Evolutionary conservation across 35 echinoderm and acorn worm genomes (phyloP), one percentile per base, ranked within the genome.

Genomic region (Apostichopus californicus): DNA sequence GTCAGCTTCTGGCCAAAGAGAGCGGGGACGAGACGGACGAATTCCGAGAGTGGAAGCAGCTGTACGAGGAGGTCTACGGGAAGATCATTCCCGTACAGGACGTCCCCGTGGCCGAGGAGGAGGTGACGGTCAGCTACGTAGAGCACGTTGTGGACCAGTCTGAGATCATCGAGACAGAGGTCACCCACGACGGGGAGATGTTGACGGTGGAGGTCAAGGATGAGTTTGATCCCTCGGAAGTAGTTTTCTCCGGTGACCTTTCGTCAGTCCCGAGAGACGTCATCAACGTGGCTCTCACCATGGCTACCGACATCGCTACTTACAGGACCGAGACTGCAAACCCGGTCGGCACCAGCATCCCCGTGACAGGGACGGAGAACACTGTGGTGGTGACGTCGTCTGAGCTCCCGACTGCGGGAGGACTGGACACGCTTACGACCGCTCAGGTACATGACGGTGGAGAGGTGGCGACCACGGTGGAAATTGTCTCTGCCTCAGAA

Each of bases 251-350:
- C 8, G 24, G 57, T n/a, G 86, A 89, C 28, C 61, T 89, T 23
- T 68, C 86, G 1, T 89, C 86, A 34, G 86, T 89, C 9, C 86
- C 86, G 34, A 72, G 86, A 72, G 86, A 89, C 63, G 86, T 89
- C 63, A 89, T 89, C 57, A 89, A 89, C 63, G 86, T 89, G 3
- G 86, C 86, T 17, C 86, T 89, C 25, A 89, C 86, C n/a, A 89
- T 89, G 86, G 86, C 86, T 34, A 89, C 86, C 18, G 86, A 89
- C 86, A 89, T 89, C 4, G 86, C 86, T 52, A 89, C 86, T n/a
- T 89, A 72, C 63, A 71, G 86, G n/a, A 89, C 86, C 0, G 86
- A 89, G 86, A 64, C 22, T 52, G 56, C 14, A 21, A 85, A 85
- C 61, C 81, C 55, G 58, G 20, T 58, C n/a, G 17, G 81, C 17